Evolutionary conservation across 2,113 vertebrate species (phyloP).

Genomic region (Chaetodon trifascialis): DNA sequence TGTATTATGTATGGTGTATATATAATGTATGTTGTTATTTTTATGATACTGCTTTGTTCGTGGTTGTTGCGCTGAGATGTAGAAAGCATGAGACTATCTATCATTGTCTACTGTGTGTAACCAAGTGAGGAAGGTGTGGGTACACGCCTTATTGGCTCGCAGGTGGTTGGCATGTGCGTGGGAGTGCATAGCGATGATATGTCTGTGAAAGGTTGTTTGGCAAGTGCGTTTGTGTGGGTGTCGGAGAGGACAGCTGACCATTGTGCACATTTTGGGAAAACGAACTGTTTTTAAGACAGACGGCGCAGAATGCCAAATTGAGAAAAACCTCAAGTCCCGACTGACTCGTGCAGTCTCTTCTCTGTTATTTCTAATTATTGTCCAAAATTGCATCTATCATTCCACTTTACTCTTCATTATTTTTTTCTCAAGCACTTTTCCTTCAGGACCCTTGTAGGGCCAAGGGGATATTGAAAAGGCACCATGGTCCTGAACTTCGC

Average conservation of each 20-base stretch:
- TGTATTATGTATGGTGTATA: constrained; percentile 51
- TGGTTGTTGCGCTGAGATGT: constrained; percentile 1
- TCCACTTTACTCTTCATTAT: constrained; percentile 36
- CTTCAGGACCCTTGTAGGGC: neutral
- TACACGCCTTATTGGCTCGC: neutral
- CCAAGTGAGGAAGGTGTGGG: neutral
- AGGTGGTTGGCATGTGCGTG: neutral
- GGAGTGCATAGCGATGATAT: neutral
- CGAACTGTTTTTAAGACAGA: neutral
- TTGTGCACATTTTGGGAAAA: neutral
- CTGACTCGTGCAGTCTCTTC: neutral
- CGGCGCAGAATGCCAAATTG: neutral
- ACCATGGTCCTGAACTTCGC: constrained; percentile 1
- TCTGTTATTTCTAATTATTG: constrained; percentile 19
- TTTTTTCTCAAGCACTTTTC: neutral
- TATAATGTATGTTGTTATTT: constrained; percentile 37
- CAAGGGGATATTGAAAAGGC: constrained; percentile 7
- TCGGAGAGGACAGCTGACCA: neutral
- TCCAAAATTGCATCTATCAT: constrained; percentile 7
- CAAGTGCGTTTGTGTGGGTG: neutral
- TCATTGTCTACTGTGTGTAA: neutral
- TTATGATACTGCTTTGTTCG: constrained; percentile 16
- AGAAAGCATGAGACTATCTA: neutral
- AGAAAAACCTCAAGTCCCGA: neutral
- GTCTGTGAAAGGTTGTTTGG: neutral